phyloP scores from a whole-genome alignment of 2,888 invertebrate species.

The Leptinotarsa peninsularis region DNA sequence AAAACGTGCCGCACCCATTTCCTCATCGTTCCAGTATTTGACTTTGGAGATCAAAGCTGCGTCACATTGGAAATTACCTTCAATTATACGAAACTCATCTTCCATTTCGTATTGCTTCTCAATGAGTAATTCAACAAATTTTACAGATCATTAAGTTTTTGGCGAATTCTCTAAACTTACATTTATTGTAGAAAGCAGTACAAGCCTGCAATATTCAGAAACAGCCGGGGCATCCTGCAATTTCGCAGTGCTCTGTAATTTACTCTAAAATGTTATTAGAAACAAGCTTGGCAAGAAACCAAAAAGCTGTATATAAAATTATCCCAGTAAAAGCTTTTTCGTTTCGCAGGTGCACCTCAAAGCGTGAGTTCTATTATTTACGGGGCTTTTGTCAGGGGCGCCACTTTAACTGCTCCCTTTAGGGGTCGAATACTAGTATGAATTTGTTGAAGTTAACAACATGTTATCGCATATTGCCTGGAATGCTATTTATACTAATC shows the following conservation, averaged over 20 bases:
- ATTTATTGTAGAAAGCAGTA: background rate
- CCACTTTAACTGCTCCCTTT: conserved; percentile 27
- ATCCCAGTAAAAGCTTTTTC: conserved; percentile 38
- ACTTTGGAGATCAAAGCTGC: too few relatives aligned
- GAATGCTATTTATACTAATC: too few relatives aligned
- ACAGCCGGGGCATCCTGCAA: background rate
- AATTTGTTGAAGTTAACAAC: background rate
- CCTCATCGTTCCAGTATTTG: too few relatives aligned
- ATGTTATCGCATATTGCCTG: too few relatives aligned
- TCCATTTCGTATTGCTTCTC: too few relatives aligned
- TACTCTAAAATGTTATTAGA: conserved; percentile 21
- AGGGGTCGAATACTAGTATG: background rate
- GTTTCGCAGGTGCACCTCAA: conserved; percentile 33
- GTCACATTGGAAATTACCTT: too few relatives aligned
- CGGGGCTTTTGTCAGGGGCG: conserved; percentile 31
- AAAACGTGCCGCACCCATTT: too few relatives aligned
- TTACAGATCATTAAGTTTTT: background rate
- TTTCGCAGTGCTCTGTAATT: conserved; percentile 15
- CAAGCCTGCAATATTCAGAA: conserved; percentile 1
- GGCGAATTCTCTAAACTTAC: background rate
- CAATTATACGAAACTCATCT: too few relatives aligned
- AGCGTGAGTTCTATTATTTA: conserved; percentile 32
- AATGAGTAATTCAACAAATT: too few relatives aligned
- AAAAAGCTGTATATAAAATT: conserved; percentile 36
- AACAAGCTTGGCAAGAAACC: conserved; percentile 20